These are phyloP conservation scores for Conistra vaccinii DNA, from an alignment of 2,888 invertebrate genomes.

Conservation along the genomic window DNA sequence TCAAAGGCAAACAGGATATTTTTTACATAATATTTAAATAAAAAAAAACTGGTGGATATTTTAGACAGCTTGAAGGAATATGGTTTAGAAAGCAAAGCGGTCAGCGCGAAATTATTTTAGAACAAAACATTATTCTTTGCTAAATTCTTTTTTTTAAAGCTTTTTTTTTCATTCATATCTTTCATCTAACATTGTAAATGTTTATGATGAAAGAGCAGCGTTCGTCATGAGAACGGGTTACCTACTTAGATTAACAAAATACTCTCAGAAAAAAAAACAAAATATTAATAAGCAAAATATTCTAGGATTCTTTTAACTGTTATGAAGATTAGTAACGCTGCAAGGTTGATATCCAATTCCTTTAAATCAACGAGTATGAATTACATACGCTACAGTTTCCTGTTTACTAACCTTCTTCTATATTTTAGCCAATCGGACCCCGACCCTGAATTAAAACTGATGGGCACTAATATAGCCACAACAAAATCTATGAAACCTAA, in stretches of 20 bases:
- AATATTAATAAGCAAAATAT: too few species aligned
- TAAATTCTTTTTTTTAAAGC: not conserved
- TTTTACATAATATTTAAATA: not conserved
- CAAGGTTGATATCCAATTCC: not conserved
- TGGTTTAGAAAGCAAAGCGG: conserved; percentile 2
- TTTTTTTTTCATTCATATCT: not conserved
- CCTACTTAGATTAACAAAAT: not conserved
- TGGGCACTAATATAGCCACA: conserved; percentile 50
- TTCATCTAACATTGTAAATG: not conserved
- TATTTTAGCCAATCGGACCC: conserved; percentile 69
- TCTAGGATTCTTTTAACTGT: not conserved
- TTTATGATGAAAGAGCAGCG: too few species aligned
- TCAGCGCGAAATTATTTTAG: conserved; percentile 28
- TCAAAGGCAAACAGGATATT: not conserved
- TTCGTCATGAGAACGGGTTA: not conserved
- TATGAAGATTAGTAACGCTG: not conserved
- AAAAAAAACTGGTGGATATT: not conserved
- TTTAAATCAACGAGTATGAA: not conserved
- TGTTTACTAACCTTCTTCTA: not conserved
- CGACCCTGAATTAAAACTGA: conserved; percentile 65
- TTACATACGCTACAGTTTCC: not conserved
- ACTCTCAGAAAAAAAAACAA: too few species aligned
- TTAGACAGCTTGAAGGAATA: not conserved
- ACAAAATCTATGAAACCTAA: conserved; percentile 68
- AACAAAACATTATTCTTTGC: not conserved